Base-by-base conservation (phyloP, 2,113 vertebrate genomes). In the Perca flavescens region DNA sequence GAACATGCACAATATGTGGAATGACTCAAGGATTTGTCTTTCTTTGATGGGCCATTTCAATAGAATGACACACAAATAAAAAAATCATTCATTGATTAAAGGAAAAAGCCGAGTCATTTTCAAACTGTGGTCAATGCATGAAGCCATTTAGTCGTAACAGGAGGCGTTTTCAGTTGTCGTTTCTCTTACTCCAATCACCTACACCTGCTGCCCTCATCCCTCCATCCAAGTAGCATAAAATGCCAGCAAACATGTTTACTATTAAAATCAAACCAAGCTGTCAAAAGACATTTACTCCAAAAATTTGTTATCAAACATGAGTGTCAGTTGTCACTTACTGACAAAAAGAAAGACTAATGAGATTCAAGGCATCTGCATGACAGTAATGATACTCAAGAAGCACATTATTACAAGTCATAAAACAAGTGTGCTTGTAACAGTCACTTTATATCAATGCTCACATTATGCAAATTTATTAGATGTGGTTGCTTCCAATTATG, bases 401-500 rank as follows among this genome's bases (percentile, higher is more conserved):
- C 40, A 86, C 66, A 71, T 81, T 86, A 77, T 67, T 74, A 50
- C 36, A 71, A 80, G 34, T 43, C 40, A 43, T 3, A 43, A 43
- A 3, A 43, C 40, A 43, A 43, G 40, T 43, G 40, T 7, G 76
- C 80, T 78, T 68, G 75, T 85, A 58, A 65, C 70, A 77, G 81
- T 83, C 76, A 77, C 68, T 83, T 87, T 61, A 76, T 87, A 82
- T 89, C 75, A 83, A 34, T 66, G 67, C 60, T 81, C 76, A 72
- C 85, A 82, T 83, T 88, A 84, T 81, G 80, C 78, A 88, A 89
- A 89, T 83, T 87, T 73, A 88, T 90, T 86, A 83, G 60, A 90
- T 79, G 83, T 66, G 74, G 72, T 65, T 84, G 73, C 78, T 87
- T 90, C 74, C 60, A 87, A 87, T 89, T 89, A 83, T 82, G 84